Evolutionary conservation across 2,113 vertebrate species (phyloP), one percentile per base, ranked within the genome.

Genomic region (Lota lota): DNA sequence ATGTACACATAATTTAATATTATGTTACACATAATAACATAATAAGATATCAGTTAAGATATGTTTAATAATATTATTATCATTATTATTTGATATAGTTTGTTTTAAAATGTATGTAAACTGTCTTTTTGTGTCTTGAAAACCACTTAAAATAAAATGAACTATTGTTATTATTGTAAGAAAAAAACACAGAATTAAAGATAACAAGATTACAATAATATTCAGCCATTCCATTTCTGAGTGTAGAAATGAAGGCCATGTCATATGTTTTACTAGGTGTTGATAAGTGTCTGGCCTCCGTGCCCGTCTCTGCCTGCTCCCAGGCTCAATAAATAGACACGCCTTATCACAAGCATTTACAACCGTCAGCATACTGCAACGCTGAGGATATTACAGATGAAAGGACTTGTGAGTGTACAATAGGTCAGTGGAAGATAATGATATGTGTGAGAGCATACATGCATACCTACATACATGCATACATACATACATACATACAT

Each of bases 271-370:
- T 47, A 47, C 40, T 11, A 47, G 14, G 11, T 15, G 21, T 24
- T 61, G 21, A 61, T 61, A 21, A 16, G 72, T 81, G 87, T 90
- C 40, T 33, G 28, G 28, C 89, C 90, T 92, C 89, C 70, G 91
- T 92, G 87, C 76, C 79, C 69, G 80, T 90, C 91, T 88, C 88
- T 85, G 88, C 81, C 88, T 87, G 85, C 84, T 89, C 90, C 88
- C 66, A 78, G 79, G 81, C 61, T 72, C 88, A 77, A 90, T 92
- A 92, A 92, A 91, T 77, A 82, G 36, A 33, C 7, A 6, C 28
- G 5, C 51, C 86, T 92, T 92, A 91, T 91, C 88, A 10, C 71
- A 69, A 3, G 22, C 69, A 51, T 91, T 91, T 90, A 92, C 79
- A 77, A 78, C 84, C 72, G 61, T 70, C 76, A 64, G 74, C 73